Conservation (phyloP, 1,140 invertebrate genomes). For the Zaprionus lachaisei region DNA sequence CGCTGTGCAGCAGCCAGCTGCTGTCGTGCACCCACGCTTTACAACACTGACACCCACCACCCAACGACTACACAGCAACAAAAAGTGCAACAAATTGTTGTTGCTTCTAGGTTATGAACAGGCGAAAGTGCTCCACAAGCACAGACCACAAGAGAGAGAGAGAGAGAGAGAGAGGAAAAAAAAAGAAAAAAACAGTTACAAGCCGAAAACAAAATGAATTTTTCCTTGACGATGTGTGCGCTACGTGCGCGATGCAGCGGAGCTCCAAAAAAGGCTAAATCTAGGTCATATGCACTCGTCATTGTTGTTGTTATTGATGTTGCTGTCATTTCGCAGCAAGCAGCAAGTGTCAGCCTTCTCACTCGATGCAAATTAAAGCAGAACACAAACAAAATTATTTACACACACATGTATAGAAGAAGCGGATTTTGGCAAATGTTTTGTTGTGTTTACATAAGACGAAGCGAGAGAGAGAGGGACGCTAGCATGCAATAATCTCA, state of each 20-base stretch:
- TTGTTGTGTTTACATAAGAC: constrained; percentile 1
- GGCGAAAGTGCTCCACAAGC: constrained; percentile 40
- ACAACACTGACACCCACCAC: constrained; percentile 37
- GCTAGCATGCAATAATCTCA: constrained; percentile 5
- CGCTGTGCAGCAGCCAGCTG: constrained; percentile 30
- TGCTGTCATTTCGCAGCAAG: constrained; percentile 11
- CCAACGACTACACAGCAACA: neutral
- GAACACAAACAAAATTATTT: constrained; percentile 3
- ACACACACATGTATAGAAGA: constrained; percentile 9
- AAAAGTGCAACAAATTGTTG: constrained; percentile 30
- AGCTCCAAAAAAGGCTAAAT: constrained; percentile 39
- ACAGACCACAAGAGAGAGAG: neutral
- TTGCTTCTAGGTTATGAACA: constrained; percentile 27
- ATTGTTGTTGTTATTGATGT: constrained; percentile 3
- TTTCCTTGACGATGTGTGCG: constrained; percentile 24
- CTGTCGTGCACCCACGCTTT: constrained; percentile 3
- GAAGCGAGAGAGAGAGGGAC: neutral
- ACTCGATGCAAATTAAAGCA: constrained; percentile 25
- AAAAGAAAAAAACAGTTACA: constrained; percentile 11
- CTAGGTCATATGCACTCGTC: constrained; percentile 48
- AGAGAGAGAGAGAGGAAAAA: neutral
- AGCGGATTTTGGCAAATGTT: constrained; percentile 16
- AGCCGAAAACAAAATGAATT: constrained; percentile 10
- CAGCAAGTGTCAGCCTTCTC: constrained; percentile 10
- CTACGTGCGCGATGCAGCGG: constrained; percentile 34